phyloP scores from a whole-genome alignment of 1,140 invertebrate genomes.

The Sarcophaga peregrina region DNA sequence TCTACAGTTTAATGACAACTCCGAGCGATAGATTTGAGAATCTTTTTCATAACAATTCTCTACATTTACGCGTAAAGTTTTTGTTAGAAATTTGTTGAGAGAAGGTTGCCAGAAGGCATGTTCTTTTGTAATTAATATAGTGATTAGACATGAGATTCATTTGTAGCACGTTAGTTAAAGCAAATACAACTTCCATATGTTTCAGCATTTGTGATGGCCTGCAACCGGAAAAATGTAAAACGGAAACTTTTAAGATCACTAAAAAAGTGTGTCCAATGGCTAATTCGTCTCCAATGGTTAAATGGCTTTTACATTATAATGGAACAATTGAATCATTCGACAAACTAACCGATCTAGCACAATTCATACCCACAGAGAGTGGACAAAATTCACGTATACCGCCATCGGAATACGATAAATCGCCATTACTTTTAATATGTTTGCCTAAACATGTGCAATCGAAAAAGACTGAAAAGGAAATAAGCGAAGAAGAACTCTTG shows the following conservation, averaged over 20 bases:
- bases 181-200: too few species aligned
- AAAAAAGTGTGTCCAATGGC: conserved; percentile 40
- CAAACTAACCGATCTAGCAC: conserved; percentile 54
- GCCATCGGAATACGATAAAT: conserved; percentile 84
- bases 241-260: conserved; percentile 77
- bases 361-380: conserved; percentile 54
- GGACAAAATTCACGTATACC: conserved; percentile 72
- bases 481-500: conserved; percentile 57
- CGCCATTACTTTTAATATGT: conserved; percentile 77
- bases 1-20: too few species aligned
- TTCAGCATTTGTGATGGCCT: conserved; percentile 21
- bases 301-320: conserved; percentile 55
- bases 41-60: too few species aligned
- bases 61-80: too few species aligned
- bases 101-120: too few species aligned
- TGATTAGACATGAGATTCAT: too few species aligned
- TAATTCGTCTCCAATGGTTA: conserved; percentile 40
- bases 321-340: conserved; percentile 50
- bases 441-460: conserved; percentile 64
- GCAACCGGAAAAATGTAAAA: conserved; percentile 68
- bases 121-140: too few species aligned
- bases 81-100: too few species aligned
- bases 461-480: conserved; percentile 62
- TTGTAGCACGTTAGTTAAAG: too few species aligned
- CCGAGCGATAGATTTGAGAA: too few species aligned